phyloP scores from a whole-genome alignment of 2,888 invertebrate species.

The Ecliptopera silaceata region DNA sequence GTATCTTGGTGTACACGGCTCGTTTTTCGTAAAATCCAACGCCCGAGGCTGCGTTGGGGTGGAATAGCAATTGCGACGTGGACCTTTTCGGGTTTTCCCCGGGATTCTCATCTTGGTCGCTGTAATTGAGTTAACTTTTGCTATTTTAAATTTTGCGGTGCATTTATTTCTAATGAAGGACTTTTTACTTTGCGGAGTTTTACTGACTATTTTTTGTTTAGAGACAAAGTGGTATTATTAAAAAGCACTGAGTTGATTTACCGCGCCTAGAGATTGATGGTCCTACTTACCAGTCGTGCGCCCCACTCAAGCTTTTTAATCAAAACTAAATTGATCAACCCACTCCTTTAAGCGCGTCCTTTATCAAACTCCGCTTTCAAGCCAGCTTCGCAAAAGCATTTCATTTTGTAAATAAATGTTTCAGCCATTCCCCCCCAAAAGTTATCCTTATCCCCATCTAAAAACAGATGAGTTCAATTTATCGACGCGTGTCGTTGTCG shows the following conservation, averaged over 20 bases:
- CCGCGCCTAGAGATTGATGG: too few species aligned
- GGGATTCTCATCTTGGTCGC: conserved; percentile 32
- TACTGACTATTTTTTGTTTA: conserved; percentile 2
- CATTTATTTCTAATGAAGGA: conserved; percentile 24
- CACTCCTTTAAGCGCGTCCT: too few species aligned
- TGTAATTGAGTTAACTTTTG: conserved; percentile 36
- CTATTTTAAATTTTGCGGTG: conserved; percentile 33
- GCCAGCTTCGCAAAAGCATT: background rate
- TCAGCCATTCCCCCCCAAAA: conserved; percentile 12
- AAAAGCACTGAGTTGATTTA: too few species aligned
- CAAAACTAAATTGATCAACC: too few species aligned
- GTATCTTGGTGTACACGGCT: conserved; percentile 7
- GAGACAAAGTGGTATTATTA: too few species aligned
- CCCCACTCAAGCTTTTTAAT: too few species aligned
- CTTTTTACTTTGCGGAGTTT: background rate
- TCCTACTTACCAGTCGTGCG: too few species aligned
- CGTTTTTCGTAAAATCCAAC: conserved; percentile 23
- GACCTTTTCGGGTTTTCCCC: conserved; percentile 31
- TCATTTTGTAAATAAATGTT: conserved; percentile 13
- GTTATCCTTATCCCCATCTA: conserved; percentile 23
- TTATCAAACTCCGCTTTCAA: background rate
- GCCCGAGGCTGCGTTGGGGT: conserved; percentile 18
- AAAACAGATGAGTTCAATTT: conserved; percentile 35
- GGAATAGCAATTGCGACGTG: conserved; percentile 30
- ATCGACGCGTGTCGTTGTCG: conserved; percentile 34